Evolutionary conservation across 2,797 vertebrate genomes (phyloP), one percentile per base, ranked within the genome.

Genomic region (Coranthus polyacanthus): DNA sequence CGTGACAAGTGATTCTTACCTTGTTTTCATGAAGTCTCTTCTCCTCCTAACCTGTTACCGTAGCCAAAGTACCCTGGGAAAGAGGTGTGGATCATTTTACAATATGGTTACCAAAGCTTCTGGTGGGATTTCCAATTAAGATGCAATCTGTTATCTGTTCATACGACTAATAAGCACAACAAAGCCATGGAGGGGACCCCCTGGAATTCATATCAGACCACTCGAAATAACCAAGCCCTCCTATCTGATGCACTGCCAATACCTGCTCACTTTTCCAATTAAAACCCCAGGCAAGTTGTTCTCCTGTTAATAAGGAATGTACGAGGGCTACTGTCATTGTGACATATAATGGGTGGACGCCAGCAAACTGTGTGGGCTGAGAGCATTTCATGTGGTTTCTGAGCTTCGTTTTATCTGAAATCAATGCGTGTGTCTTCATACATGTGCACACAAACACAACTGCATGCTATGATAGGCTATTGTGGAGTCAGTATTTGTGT

Each of bases 91-190:
- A 85, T 90, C 63, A 83, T 90, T 90, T 89, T 89, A 84, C 81
- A 90, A 81, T 86, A 83, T 85, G 84, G 83, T 90, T 81, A 78
- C 50, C 49, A 63, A 88, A 73, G 76, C 76, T 90, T 90, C 88
- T 90, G 87, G 50, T 87, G 91, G 91, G 89, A 91, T 89, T 92
- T 92, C 84, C 86, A 93, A 94, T 93, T 93, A 93, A 92, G 89
- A 90, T 88, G 68, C 88, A 90, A 91, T 93, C 90, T 92, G 91
- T 88, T 92, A 90, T 91, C 92, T 90, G 80, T 81, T 91, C 82
- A 82, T 83, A 90, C 62, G 84, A 93, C 86, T 93, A 93, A 93
- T 92, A 92, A 91, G 86, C 88, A 88, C 84, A 92, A 89, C 92
- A 92, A 86, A 91, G 86, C 75, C 75, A 82, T 77, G 62, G 72